These are phyloP conservation scores for human (Homo sapiens) DNA, from an alignment of 2,113 vertebrate species.

Conservation along the genomic window GRCh38 chr17:46459501-46460000, in stretches of 20 bases:
- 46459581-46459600: not conserved
- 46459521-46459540: not conserved
- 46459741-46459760: not conserved
- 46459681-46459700: too few species aligned
- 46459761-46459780: conserved; percentile 6
- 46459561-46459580: not conserved
- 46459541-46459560: not conserved
- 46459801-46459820: not conserved
- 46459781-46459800: not conserved
- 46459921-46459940: not conserved
- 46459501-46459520: not conserved
- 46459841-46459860: not conserved
- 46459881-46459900: not conserved
- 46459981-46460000: not conserved
- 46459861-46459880: not conserved
- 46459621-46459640: not conserved
- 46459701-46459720: too few species aligned
- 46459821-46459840: not conserved
- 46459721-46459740: too few species aligned
- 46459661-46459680: too few species aligned
- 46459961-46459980: not conserved
- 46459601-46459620: not conserved
- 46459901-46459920: not conserved
- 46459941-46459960: not conserved
- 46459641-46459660: too few species aligned